Conservation (phyloP, 2,888 invertebrate species). For the Eupithecia centaureata region DNA sequence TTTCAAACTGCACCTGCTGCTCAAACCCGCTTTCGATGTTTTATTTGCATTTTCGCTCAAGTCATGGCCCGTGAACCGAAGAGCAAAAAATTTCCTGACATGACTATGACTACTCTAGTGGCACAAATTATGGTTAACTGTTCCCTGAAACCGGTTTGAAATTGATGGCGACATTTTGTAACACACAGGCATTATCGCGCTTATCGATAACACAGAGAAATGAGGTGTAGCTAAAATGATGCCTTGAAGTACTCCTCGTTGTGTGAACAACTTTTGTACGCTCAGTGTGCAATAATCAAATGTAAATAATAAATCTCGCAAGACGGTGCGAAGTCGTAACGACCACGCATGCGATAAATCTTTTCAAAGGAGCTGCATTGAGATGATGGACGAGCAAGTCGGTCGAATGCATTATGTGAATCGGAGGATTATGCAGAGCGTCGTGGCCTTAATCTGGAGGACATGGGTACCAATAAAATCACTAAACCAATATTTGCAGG, state of each 20-base stretch:
- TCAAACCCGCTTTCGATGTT: conserved; percentile 49
- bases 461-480: background rate
- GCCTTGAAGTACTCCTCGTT: conserved; percentile 63
- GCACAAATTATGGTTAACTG: conserved; percentile 72
- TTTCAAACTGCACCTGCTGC: conserved; percentile 38
- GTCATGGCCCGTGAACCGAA: conserved; percentile 43
- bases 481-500: background rate
- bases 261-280: conserved; percentile 50
- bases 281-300: conserved; percentile 47
- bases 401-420: conserved; percentile 22
- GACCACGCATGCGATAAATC: conserved; percentile 41
- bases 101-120: conserved; percentile 59
- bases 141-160: conserved; percentile 66
- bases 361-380: conserved; percentile 32
- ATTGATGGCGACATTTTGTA: conserved; percentile 70
- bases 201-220: conserved; percentile 71
- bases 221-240: conserved; percentile 60
- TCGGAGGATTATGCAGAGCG: conserved; percentile 8
- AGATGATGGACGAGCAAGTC: conserved; percentile 28
- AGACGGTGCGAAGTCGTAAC: conserved; percentile 44
- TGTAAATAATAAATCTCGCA: conserved; percentile 45
- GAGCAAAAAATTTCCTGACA: conserved; percentile 51
- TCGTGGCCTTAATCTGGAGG: conserved; percentile 15
- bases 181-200: conserved; percentile 70
- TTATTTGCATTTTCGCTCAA: conserved; percentile 51